Conservation (phyloP, 1,140 invertebrate genomes). For the Gerris buenoi region DNA sequence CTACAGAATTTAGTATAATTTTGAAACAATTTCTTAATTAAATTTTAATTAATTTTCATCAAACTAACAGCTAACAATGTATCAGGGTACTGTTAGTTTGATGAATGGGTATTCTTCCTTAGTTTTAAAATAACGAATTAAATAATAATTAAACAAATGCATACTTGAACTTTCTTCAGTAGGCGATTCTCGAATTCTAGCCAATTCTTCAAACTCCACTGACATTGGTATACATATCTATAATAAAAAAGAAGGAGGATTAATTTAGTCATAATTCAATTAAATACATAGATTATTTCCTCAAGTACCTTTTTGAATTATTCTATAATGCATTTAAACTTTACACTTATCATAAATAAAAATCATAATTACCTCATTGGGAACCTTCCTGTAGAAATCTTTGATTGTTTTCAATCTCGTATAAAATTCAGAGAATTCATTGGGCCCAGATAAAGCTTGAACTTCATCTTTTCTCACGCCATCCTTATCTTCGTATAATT, state of each 20-base stretch:
- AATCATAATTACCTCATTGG: slow-evolving; percentile 60
- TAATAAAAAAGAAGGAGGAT: no score
- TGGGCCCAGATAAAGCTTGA: slow-evolving; percentile 82
- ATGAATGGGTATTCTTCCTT: background rate
- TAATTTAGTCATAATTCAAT: no score
- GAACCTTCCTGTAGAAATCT: slow-evolving; percentile 90
- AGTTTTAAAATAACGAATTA: no score
- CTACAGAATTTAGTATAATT: slow-evolving; percentile 15
- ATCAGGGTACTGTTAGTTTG: background rate
- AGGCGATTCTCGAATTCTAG: slow-evolving; percentile 74
- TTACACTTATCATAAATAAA: background rate
- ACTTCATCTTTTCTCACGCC: slow-evolving; percentile 88
- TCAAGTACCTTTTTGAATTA: no score
- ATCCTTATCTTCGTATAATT: slow-evolving; percentile 95
- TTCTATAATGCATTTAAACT: background rate
- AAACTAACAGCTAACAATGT: background rate
- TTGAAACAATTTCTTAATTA: background rate
- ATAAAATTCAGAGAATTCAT: slow-evolving; percentile 98
- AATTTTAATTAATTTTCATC: background rate
- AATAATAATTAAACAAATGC: no score
- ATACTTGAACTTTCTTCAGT: slow-evolving; percentile 54
- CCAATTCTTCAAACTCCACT: slow-evolving; percentile 88
- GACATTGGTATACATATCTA: slow-evolving; percentile 84
- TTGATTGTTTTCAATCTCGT: slow-evolving; percentile 81
- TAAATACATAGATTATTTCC: no score